These are phyloP conservation scores for Mylabris sibirica DNA, from an alignment of 2,888 invertebrate genomes.

Conservation along the genomic window DNA sequence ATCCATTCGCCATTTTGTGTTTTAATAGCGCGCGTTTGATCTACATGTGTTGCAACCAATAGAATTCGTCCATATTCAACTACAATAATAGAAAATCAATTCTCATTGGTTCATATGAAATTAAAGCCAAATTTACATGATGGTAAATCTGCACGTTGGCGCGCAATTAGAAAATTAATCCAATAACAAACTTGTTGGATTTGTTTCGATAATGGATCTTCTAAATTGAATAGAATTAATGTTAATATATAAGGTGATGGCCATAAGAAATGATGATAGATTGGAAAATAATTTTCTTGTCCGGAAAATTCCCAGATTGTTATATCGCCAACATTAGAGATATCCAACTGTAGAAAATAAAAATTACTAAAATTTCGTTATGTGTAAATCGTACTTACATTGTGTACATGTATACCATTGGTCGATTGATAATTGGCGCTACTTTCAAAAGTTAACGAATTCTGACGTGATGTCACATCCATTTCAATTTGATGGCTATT, in stretches of 20 bases:
- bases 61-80: slow-evolving; percentile 70
- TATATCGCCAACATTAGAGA: slow-evolving; percentile 68
- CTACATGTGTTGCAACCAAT: slow-evolving; percentile 71
- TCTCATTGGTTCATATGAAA: neutral
- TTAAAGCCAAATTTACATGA: slow-evolving; percentile 57
- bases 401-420: slow-evolving; percentile 71
- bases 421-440: slow-evolving; percentile 67
- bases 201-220: slow-evolving; percentile 72
- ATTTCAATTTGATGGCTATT: slow-evolving; percentile 65
- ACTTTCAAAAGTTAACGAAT: slow-evolving; percentile 68
- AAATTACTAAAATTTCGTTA: slow-evolving; percentile 5
- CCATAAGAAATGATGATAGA: slow-evolving; percentile 78
- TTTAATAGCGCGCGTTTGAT: slow-evolving; percentile 63
- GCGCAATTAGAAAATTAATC: slow-evolving; percentile 76
- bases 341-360: slow-evolving; percentile 57
- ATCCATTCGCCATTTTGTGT: slow-evolving; percentile 67
- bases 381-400: slow-evolving; percentile 55
- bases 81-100: slow-evolving; percentile 47
- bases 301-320: slow-evolving; percentile 81
- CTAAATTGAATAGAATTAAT: slow-evolving; percentile 72
- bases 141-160: slow-evolving; percentile 59
- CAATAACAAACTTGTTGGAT: slow-evolving; percentile 75
- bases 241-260: slow-evolving; percentile 59
- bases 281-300: slow-evolving; percentile 73
- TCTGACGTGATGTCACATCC: slow-evolving; percentile 68